phyloP scores from a whole-genome alignment of 2,888 invertebrate species.

The Acrobasis consociella region DNA sequence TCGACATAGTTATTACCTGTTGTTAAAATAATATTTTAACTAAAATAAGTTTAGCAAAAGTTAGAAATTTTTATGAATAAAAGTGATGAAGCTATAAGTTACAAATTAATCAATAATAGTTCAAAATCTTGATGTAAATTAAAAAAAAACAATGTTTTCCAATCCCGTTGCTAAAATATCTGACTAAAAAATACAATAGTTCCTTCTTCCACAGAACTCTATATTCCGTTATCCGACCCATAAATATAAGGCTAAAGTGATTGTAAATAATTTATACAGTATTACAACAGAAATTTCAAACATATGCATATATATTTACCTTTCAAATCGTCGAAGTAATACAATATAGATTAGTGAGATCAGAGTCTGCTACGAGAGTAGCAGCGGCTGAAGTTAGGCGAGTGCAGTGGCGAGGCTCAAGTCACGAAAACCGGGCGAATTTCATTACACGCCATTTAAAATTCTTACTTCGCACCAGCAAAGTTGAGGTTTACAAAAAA shows the following conservation, averaged over 20 bases:
- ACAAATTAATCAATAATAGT: too few relatives aligned
- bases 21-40: too few relatives aligned
- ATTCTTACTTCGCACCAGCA: conserved; percentile 11
- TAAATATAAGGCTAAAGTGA: not conserved
- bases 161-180: too few relatives aligned
- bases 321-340: conserved; percentile 47
- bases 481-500: conserved; percentile 9
- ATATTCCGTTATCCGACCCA: too few relatives aligned
- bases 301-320: conserved; percentile 1
- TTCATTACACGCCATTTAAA: conserved; percentile 27
- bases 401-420: conserved; percentile 42
- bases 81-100: too few relatives aligned
- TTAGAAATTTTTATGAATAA: too few relatives aligned
- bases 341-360: conserved; percentile 51
- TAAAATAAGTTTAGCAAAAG: too few relatives aligned
- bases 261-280: not conserved
- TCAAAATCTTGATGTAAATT: too few relatives aligned
- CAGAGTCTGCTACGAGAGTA: conserved; percentile 27
- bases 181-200: too few relatives aligned
- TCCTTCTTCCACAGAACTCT: too few relatives aligned
- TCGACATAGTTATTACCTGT: too few relatives aligned
- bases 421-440: conserved; percentile 32
- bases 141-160: too few relatives aligned
- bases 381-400: conserved; percentile 48
- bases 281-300: not conserved